phyloP scores from a whole-genome alignment of 2,113 vertebrate genomes.

The Suricata suricatta region DNA sequence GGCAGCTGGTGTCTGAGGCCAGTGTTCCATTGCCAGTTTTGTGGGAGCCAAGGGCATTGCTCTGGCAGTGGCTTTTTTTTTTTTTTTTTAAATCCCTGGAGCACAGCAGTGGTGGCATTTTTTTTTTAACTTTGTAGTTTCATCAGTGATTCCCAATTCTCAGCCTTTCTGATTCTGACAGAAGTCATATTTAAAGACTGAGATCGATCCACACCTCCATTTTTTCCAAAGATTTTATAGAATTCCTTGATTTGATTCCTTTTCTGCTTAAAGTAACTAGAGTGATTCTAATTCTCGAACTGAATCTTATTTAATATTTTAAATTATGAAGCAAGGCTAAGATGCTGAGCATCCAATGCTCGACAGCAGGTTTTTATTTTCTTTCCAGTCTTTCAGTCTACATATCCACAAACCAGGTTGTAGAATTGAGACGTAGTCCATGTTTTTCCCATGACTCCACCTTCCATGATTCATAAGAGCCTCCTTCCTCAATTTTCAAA shows the following conservation, averaged over 20 bases:
- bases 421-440: not conserved
- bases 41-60: not conserved
- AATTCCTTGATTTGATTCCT: not conserved
- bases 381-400: not conserved
- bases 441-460: not conserved
- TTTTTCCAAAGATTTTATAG: not conserved
- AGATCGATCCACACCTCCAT: not conserved
- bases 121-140: not conserved
- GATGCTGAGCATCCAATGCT: not conserved
- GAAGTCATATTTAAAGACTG: not conserved
- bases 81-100: not conserved
- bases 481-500: not conserved
- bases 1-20: not conserved
- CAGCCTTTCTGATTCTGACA: not conserved
- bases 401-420: not conserved
- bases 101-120: not conserved
- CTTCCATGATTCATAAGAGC: not conserved
- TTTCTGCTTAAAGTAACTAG: not conserved
- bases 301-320: not conserved
- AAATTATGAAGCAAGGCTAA: not conserved
- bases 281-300: not conserved
- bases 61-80: not conserved
- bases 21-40: not conserved
- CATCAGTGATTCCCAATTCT: not conserved
- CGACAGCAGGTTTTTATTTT: not conserved